Conservation (phyloP, 2,113 vertebrate genomes). For the Nothobranchius furzeri region DNA sequence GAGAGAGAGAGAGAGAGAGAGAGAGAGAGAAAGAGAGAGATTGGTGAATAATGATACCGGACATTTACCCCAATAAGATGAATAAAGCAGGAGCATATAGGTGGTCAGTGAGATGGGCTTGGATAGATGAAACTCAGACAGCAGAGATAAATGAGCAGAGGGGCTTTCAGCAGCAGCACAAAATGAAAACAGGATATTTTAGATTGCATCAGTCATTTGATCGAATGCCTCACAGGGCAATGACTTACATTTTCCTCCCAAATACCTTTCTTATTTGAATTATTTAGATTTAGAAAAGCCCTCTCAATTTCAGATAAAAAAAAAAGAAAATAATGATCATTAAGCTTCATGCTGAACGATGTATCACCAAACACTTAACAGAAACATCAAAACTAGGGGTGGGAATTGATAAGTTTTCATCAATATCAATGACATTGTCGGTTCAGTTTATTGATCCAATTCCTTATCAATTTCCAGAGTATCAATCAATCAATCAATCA, state of each 20-base stretch:
- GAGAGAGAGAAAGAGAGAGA: conserved; percentile 9
- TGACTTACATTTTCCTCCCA: not conserved
- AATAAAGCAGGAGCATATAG: not conserved
- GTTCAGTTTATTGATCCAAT: too few relatives aligned
- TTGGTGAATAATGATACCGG: conserved; percentile 31
- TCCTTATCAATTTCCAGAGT: too few relatives aligned
- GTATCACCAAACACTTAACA: too few relatives aligned
- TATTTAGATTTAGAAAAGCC: accelerated
- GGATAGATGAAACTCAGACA: conserved; percentile 38
- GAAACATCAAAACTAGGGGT: too few relatives aligned
- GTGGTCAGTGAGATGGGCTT: conserved; percentile 16
- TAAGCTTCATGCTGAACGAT: too few relatives aligned
- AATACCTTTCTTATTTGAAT: not conserved
- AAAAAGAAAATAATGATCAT: too few relatives aligned
- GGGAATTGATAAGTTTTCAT: too few relatives aligned
- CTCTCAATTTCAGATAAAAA: too few relatives aligned
- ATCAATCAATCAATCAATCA: too few relatives aligned
- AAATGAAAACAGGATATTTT: not conserved
- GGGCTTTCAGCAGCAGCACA: not conserved
- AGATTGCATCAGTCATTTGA: conserved; percentile 15
- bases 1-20: too few relatives aligned
- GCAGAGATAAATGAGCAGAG: conserved; percentile 21
- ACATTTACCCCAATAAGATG: conserved; percentile 13
- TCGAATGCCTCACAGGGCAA: not conserved
- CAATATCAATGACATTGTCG: too few relatives aligned